These are phyloP conservation scores for Saxicola maurus DNA, from an alignment of 2,797 vertebrate species.

Conservation along the genomic window DNA sequence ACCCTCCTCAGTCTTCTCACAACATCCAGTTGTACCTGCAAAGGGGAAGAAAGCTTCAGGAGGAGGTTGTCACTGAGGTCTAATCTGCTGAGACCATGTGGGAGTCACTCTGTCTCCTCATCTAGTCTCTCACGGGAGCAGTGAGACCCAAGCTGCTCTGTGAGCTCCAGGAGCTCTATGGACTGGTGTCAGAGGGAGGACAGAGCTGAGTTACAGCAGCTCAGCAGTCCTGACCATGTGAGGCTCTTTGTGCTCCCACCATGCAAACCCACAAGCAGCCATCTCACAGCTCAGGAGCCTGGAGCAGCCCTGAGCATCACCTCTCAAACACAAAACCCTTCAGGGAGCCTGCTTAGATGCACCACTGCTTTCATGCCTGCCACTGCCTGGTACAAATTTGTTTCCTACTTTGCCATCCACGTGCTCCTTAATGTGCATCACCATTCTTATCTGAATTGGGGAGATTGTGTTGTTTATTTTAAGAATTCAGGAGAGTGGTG, in stretches of 20 bases:
- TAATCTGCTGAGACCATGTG: not conserved
- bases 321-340: not conserved
- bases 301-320: not conserved
- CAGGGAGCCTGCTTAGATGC: not conserved
- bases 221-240: not conserved
- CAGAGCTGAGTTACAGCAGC: not conserved
- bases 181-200: not conserved
- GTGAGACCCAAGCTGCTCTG: not conserved
- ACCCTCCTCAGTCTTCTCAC: not conserved
- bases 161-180: not conserved
- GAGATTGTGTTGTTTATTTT: not conserved
- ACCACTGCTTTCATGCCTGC: fast-evolving
- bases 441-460: not conserved
- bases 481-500: not conserved
- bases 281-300: not conserved
- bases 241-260: not conserved
- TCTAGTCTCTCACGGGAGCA: not conserved
- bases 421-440: not conserved
- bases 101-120: not conserved
- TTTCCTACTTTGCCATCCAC: not conserved
- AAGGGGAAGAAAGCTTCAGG: not conserved
- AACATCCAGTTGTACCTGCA: not conserved
- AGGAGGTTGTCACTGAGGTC: not conserved
- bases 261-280: not conserved
- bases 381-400: not conserved